These are phyloP conservation scores for Trissoscelio sp. DNA, from an alignment of 2,888 invertebrate genomes.

Conservation along the genomic window DNA sequence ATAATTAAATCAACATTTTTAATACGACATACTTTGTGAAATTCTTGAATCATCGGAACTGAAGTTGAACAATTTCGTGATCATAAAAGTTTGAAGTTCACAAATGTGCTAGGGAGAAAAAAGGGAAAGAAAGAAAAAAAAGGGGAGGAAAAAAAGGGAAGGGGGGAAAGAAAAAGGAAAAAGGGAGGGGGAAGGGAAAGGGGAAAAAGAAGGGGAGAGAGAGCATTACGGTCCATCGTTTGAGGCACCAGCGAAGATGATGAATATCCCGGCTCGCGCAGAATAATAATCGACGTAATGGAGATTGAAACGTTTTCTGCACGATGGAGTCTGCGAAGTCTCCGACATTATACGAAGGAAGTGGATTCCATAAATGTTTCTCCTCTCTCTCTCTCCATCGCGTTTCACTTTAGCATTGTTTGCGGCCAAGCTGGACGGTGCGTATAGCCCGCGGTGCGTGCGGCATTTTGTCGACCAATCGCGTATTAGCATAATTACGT, in stretches of 20 bases:
- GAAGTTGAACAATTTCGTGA: not conserved
- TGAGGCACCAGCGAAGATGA: constrained; percentile 48
- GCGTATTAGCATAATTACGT: constrained; percentile 83
- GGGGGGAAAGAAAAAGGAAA: too few relatives aligned
- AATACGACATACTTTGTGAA: not conserved
- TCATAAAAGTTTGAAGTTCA: constrained; percentile 2
- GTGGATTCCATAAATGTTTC: constrained; percentile 57
- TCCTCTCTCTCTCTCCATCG: constrained; percentile 26
- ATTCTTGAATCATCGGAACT: constrained; percentile 5
- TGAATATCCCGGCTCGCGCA: constrained; percentile 43
- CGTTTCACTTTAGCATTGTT: constrained; percentile 27
- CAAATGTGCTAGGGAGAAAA: not conserved
- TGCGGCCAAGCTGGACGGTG: constrained; percentile 62
- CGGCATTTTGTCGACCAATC: constrained; percentile 82
- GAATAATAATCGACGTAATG: constrained; percentile 65
- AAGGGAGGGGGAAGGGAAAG: too few relatives aligned
- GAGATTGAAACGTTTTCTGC: constrained; percentile 65
- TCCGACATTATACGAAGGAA: constrained; percentile 48
- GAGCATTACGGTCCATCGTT: constrained; percentile 25
- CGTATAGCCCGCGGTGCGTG: constrained; percentile 81
- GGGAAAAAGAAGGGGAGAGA: constrained; percentile 43
- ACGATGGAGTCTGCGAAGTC: constrained; percentile 49
- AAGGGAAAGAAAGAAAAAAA: not conserved
- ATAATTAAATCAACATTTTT: constrained; percentile 30
- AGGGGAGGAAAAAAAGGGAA: too few relatives aligned